Evolutionary conservation across 1,140 invertebrate genomes (phyloP), one percentile per base, ranked within the genome.

Genomic region (Drosophila santomea): DNA sequence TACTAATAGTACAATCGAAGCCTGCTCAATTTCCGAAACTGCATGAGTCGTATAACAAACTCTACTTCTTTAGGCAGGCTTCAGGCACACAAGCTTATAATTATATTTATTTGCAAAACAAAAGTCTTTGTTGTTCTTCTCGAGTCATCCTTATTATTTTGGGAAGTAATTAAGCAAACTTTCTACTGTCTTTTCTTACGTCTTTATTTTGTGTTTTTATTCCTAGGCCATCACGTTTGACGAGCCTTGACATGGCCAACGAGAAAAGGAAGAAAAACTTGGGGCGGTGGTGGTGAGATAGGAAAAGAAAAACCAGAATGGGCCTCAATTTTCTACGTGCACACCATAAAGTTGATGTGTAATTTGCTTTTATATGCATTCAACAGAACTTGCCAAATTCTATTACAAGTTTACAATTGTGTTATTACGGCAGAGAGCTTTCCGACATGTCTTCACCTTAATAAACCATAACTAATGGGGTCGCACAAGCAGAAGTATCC

Each of bases 361-460:
- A 88, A 88, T 88, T 89, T 61, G 64, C 75, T 88, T 78, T 86
- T 85, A 78, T 78, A 78, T 77, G 72, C 74, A 78, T 59, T 75
- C 58, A 62, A 64, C 48, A 74, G 55, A 85, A 88, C 76, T 88
- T 88, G 67, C 47, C 80, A 64, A 88, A 88, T 89, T 78, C 72
- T 75, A 88, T 88, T 88, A 88, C 76, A 88, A 88, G 72, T 88
- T 88, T 88, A 69, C 79, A 88, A 88, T 88, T 88, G 76, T 77
- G 54, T 88, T 88, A 89, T 52, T 89, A 83, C 64, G 63, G 50
- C 60, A 23, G 50, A 76, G 55, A 55, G 64, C 58, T 62, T 20
- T 55, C 43, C 64, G 43, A 71, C 59, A 74, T 69, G 61, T 64
- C 74, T 56, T 66, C 61, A 36, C 50, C 56, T 89, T 77, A 88